Base-by-base conservation (phyloP, 2,113 vertebrate species). In the Calonectris borealis region DNA sequence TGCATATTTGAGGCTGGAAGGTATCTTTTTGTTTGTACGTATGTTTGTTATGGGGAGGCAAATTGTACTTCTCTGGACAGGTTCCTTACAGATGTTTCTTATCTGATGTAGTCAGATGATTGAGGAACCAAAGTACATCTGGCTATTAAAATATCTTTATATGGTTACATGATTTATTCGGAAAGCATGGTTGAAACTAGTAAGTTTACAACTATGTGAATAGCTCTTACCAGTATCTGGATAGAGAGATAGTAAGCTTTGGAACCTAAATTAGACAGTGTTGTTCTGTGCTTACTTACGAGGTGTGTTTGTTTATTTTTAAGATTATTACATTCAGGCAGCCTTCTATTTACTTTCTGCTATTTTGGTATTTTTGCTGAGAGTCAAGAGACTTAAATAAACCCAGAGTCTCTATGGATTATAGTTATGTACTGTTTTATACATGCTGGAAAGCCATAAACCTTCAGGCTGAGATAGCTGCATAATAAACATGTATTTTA, bases 31-130 rank as follows among this genome's bases (percentile, higher is more conserved):
- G 29, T 94, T 49, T 46, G 66, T 48, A 44, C 15, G 31, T 66
- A 51, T 84, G 66, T 88, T 93, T 93, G 94, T 94, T 95, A 88
- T 26, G 52, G 52, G 61, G 87, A 83, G 81, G 89, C 60, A 85
- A 93, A 93, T 54, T 85, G 64, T 92, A 66, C 79, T 97, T 94
- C 92, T 81, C 94, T 97, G 96, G 95, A 97, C 97, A 97, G 92
- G 75, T 96, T 97, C 83, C 95, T 97, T 96, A 90, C 96, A 98
- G 97, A 98, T 98, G 97, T 98, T 97, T 96, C 95, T n/a, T n/a
- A n/a, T n/a, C n/a, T n/a, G n/a, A n/a, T n/a, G n/a, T n/a, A n/a
- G 64, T 98, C 92, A 96, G 83, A 95, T 96, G 95, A 97, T 83
- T 89, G 89, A 96, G 68, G 87, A 97, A 97, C 91, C 88, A 87